Conservation (phyloP, 2,113 vertebrate genomes). For the Pandion haliaetus region DNA sequence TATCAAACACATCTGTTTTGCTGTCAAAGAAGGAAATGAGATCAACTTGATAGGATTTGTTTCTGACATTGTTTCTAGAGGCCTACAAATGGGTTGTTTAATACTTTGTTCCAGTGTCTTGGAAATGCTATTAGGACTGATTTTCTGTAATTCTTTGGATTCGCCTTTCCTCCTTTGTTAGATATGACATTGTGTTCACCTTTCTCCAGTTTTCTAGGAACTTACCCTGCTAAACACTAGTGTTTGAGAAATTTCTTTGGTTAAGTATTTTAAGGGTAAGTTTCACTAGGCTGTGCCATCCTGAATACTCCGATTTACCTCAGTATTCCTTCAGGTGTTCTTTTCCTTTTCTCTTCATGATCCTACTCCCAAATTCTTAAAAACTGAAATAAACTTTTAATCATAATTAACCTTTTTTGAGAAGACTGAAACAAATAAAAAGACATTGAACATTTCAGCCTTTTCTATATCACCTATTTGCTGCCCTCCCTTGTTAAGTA, state of each 20-base stretch:
- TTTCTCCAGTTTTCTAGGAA: not conserved
- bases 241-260: not conserved
- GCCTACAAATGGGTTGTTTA: not conserved
- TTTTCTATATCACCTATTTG: not conserved
- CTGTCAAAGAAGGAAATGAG: slow-evolving; percentile 36
- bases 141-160: not conserved
- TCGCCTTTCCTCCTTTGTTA: not conserved
- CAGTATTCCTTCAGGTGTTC: not conserved
- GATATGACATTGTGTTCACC: not conserved
- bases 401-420: not conserved
- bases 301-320: not conserved
- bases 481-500: not conserved
- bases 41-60: not conserved
- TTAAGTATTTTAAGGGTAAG: not conserved
- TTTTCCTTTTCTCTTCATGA: not conserved
- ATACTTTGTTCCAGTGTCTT: not conserved
- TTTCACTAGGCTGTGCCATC: not conserved
- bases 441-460: not conserved
- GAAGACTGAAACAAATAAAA: not conserved
- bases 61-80: not conserved
- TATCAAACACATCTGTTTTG: not conserved
- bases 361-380: not conserved
- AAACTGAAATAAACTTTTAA: not conserved
- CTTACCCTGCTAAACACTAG: not conserved
- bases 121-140: not conserved